A percentile compares a stretch with the other conserved stretches of the same genome.
phyloP scores from a whole-genome alignment of 2,888 invertebrate genomes.

The Folsomia manolachei region DNA sequence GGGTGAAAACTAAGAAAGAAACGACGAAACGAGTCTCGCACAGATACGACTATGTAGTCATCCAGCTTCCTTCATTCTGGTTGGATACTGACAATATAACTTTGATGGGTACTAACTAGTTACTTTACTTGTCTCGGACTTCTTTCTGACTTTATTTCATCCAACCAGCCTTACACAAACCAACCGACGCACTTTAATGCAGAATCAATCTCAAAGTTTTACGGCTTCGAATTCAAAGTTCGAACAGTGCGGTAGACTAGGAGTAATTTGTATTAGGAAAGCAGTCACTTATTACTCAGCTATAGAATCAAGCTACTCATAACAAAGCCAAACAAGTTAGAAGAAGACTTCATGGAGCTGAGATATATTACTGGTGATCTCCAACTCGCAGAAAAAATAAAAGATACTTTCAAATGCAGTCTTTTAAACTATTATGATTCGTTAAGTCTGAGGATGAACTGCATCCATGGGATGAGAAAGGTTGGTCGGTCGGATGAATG shows the following conservation, averaged over 20 bases:
- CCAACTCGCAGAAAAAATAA: background rate
- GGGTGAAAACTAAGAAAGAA: conserved; percentile 23
- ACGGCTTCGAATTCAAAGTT: background rate
- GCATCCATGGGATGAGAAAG: too few species aligned
- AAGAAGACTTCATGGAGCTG: too few species aligned
- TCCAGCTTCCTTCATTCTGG: background rate
- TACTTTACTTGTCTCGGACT: background rate
- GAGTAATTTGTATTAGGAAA: background rate
- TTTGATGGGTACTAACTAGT: background rate
- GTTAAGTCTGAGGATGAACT: background rate
- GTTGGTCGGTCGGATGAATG: conserved; percentile 12
- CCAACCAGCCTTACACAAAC: too few species aligned
- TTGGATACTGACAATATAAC: background rate
- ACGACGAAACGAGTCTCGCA: too few species aligned
- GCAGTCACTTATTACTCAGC: background rate
- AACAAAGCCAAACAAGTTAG: too few species aligned
- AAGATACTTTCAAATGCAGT: background rate
- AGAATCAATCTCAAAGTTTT: background rate
- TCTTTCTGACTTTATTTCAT: too few species aligned
- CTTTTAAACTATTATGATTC: background rate
- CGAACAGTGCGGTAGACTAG: too few species aligned
- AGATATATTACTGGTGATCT: background rate
- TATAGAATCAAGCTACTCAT: background rate
- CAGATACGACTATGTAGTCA: too few species aligned
- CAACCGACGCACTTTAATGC: background rate